Conservation (phyloP, 2,888 invertebrate genomes). For the Aleiodes alternator region DNA sequence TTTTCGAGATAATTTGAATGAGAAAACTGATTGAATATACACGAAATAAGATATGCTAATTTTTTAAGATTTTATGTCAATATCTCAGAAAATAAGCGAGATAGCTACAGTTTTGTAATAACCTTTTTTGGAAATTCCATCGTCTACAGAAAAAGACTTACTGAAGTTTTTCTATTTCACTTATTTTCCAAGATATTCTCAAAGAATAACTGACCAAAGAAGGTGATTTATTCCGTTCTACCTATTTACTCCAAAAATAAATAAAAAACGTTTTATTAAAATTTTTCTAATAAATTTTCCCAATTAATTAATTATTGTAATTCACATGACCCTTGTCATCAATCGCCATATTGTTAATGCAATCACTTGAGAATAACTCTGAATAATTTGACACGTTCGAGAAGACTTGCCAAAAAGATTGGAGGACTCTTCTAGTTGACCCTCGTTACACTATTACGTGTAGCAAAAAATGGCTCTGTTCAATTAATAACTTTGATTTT, state of each 20-base stretch:
- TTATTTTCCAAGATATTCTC: background rate
- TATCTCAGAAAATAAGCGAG: background rate
- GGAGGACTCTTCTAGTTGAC: slow-evolving; percentile 49
- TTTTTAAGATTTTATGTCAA: background rate
- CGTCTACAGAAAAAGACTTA: no score
- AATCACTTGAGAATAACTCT: slow-evolving; percentile 52
- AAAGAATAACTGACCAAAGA: background rate
- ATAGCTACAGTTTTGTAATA: background rate
- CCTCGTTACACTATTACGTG: slow-evolving; percentile 6
- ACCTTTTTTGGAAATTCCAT: background rate
- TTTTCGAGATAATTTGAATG: no score
- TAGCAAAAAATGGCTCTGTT: background rate
- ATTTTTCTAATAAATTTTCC: background rate
- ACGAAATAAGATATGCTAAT: no score
- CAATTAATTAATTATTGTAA: background rate
- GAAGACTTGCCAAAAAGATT: slow-evolving; percentile 32
- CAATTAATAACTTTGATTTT: background rate
- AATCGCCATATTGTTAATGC: slow-evolving; percentile 54
- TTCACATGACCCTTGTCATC: slow-evolving; percentile 49
- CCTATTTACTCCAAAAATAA: no score
- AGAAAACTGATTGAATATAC: no score
- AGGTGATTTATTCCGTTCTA: no score
- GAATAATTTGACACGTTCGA: slow-evolving; percentile 18
- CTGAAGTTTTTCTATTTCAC: background rate
- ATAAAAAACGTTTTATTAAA: no score